A percentile compares a stretch with the other conserved stretches of the same genome.
Evolutionary conservation across 2,113 vertebrate genomes (phyloP).

Genomic region (Agelaius phoeniceus): DNA sequence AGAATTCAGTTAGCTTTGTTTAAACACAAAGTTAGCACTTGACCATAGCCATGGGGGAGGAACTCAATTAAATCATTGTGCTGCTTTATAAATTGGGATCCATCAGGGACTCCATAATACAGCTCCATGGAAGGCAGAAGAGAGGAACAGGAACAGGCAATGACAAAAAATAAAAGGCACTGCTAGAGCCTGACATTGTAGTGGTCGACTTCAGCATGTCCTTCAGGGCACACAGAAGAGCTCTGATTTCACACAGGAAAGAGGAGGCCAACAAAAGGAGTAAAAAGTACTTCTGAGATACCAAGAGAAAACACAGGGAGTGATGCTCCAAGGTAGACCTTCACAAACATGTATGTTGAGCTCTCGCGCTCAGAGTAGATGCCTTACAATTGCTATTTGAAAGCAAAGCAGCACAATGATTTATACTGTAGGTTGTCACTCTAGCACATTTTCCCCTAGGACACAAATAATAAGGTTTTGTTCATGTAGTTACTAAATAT

Average conservation of each 20-base stretch:
- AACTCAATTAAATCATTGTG: accelerated
- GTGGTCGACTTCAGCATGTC: not conserved
- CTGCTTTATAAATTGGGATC: not conserved
- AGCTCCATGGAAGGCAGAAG: not conserved
- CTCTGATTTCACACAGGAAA: not conserved
- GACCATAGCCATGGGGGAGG: not conserved
- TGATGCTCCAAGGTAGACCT: not conserved
- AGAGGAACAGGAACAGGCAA: not conserved
- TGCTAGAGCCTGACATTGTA: not conserved
- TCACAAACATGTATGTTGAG: accelerated
- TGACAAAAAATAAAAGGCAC: not conserved
- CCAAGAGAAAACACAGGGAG: not conserved
- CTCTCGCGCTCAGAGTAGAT: not conserved
- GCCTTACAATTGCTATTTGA: not conserved
- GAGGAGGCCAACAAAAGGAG: not conserved
- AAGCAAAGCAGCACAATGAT: not conserved
- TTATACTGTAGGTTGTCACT: not conserved
- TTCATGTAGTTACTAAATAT: not conserved
- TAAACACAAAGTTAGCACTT: not conserved
- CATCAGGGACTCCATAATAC: accelerated
- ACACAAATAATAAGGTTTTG: not conserved
- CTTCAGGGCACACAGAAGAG: not conserved
- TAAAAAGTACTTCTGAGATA: not conserved
- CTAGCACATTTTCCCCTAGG: not conserved
- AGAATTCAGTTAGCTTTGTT: not conserved